Conservation (phyloP, 2,888 invertebrate genomes). For the Phasia obesa region DNA sequence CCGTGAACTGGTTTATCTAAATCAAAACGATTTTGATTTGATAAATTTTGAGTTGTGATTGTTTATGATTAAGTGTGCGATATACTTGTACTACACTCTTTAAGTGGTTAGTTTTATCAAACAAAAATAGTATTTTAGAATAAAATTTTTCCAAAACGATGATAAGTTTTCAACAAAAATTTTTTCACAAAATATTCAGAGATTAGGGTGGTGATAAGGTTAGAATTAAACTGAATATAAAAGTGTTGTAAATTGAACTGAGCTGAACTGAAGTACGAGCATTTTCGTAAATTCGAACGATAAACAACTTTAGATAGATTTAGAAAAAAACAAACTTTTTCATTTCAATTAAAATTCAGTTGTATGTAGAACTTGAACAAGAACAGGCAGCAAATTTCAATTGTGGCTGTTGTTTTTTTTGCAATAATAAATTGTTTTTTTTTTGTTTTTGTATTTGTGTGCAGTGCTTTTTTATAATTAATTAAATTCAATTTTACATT, state of each 20-base stretch:
- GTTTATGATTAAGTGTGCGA: no score
- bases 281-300: constrained; percentile 13
- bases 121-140: background rate
- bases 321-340: constrained; percentile 30
- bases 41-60: no score
- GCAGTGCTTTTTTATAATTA: background rate
- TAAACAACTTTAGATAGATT: constrained; percentile 30
- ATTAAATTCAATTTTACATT: constrained; percentile 9
- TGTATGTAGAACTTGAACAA: constrained; percentile 62
- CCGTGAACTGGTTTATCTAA: no score
- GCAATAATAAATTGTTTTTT: background rate
- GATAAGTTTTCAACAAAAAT: background rate
- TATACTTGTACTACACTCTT: no score
- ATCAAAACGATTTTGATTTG: no score
- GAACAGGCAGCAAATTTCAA: constrained; percentile 41
- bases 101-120: no score
- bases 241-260: constrained; percentile 17
- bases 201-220: constrained; percentile 50
- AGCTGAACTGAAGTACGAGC: constrained; percentile 39
- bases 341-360: constrained; percentile 50
- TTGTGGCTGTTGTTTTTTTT: background rate
- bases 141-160: background rate
- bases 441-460: background rate
- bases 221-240: constrained; percentile 30
- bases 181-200: background rate